phyloP scores from a whole-genome alignment of 2,113 vertebrate species.

The Hippocampus abdominalis region DNA sequence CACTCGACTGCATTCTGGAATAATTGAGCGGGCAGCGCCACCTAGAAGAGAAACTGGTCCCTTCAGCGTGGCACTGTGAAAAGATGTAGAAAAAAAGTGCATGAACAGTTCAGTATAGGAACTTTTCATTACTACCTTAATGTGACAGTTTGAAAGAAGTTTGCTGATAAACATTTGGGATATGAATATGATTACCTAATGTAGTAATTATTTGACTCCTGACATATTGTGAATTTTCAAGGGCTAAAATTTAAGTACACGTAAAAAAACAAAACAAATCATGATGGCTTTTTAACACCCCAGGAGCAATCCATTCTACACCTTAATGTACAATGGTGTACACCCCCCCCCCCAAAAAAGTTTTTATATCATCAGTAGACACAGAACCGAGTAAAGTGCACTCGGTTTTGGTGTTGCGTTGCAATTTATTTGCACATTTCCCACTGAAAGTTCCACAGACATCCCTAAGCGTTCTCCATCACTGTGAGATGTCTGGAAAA shows the following conservation, averaged over 20 bases:
- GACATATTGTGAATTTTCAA: background rate
- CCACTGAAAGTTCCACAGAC: background rate
- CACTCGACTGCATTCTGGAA: background rate
- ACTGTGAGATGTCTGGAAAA: slow-evolving; percentile 22
- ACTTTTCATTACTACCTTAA: background rate
- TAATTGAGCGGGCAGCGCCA: slow-evolving; percentile 51
- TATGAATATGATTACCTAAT: background rate
- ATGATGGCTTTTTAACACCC: background rate
- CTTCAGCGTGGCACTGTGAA: background rate
- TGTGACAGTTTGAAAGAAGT: background rate
- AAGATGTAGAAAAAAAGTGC: background rate
- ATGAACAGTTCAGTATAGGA: background rate
- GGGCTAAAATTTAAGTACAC: too few relatives aligned
- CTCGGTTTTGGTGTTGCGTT: too few relatives aligned
- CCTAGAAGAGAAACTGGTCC: slow-evolving; percentile 39
- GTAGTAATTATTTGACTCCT: background rate
- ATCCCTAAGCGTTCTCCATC: background rate
- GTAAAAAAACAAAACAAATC: too few relatives aligned
- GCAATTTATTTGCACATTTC: too few relatives aligned
- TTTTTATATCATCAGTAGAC: too few relatives aligned
- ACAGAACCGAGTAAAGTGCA: too few relatives aligned
- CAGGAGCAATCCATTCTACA: background rate
- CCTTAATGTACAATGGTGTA: background rate
- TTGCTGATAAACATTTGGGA: too few relatives aligned
- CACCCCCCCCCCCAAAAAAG: background rate